These are phyloP conservation scores for Selene dorsalis DNA, from an alignment of 2,797 vertebrate species.

Conservation along the genomic window DNA sequence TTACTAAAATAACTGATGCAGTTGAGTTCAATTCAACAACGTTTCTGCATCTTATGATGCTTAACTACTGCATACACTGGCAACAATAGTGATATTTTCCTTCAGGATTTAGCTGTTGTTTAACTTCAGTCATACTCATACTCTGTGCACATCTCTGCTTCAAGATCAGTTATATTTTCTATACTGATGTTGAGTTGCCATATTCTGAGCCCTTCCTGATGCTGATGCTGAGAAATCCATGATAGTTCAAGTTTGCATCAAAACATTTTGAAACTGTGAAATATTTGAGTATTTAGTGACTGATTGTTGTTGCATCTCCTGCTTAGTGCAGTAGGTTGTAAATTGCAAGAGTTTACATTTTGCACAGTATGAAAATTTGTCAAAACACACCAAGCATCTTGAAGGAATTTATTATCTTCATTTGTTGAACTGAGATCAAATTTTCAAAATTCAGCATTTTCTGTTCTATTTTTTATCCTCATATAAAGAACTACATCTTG, in stretches of 20 bases:
- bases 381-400: slow-evolving; percentile 4
- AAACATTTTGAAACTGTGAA: background rate
- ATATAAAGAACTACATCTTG: slow-evolving; percentile 16
- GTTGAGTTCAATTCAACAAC: background rate
- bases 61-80: background rate
- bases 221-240: slow-evolving; percentile 1
- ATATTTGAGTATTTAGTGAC: background rate
- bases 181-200: background rate
- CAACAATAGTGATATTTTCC: background rate
- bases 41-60: background rate
- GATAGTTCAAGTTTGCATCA: background rate
- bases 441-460: slow-evolving; percentile 8
- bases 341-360: slow-evolving; percentile 12
- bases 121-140: background rate
- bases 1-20: background rate
- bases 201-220: no score
- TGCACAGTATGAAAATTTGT: background rate
- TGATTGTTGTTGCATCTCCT: slow-evolving; percentile 11
- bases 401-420: slow-evolving; percentile 7
- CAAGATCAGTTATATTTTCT: slow-evolving; percentile 4
- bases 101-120: background rate
- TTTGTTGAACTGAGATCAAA: slow-evolving; percentile 22
- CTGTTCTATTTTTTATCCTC: slow-evolving; percentile 43
- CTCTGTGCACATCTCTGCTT: background rate
- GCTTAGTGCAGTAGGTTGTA: background rate